Conservation (phyloP, 1,140 invertebrate species). For the Rhagoletis zephyria region DNA sequence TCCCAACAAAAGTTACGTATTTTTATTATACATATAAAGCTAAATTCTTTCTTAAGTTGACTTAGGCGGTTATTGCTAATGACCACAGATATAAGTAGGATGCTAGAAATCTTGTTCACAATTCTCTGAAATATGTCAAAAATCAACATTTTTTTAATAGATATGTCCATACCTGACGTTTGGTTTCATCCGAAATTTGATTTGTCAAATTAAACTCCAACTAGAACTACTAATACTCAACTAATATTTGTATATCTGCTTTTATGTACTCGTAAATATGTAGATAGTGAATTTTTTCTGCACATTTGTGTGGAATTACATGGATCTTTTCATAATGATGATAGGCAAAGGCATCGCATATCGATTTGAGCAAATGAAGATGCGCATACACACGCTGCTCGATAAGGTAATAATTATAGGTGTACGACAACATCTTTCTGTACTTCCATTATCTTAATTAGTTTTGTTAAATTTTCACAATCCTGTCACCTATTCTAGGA, state of each 20-base stretch:
- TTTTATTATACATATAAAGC: too few species aligned
- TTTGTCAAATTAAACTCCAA: not conserved
- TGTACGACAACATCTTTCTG: not conserved
- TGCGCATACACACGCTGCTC: conserved; percentile 64
- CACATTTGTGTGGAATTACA: conserved; percentile 82
- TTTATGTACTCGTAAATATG: not conserved
- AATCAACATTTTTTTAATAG: too few species aligned
- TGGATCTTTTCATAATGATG: conserved; percentile 79
- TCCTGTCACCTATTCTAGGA: conserved; percentile 65
- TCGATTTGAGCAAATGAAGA: conserved; percentile 78
- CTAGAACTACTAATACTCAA: too few species aligned
- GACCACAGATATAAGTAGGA: too few species aligned
- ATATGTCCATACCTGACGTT: too few species aligned
- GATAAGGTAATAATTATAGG: conserved; percentile 60
- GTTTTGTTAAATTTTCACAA: conserved; percentile 54
- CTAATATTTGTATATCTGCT: too few species aligned
- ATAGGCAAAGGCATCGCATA: conserved; percentile 76
- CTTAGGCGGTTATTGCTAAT: too few species aligned
- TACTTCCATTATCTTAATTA: conserved; percentile 69
- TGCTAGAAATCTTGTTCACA: too few species aligned
- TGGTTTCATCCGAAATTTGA: not conserved
- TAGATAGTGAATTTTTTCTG: conserved; percentile 64
- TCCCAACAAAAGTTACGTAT: too few species aligned
- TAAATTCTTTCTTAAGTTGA: too few species aligned
- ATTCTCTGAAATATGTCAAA: too few species aligned